Evolutionary conservation across 1,140 invertebrate genomes (phyloP).

Genomic region (Drosophila busckii): DNA sequence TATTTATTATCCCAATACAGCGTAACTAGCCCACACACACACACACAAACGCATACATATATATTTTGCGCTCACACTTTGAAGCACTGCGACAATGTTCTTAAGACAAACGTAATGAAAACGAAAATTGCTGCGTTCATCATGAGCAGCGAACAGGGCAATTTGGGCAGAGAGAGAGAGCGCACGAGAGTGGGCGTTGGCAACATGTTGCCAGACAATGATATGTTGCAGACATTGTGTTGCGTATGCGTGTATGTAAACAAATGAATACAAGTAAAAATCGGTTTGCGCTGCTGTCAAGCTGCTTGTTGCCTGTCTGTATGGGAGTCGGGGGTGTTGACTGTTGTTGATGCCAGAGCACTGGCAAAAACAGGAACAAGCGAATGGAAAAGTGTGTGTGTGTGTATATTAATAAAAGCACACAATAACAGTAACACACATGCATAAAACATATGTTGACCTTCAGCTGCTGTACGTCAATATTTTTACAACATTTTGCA

Average conservation of each 20-base stretch:
- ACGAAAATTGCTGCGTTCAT: constrained; percentile 66
- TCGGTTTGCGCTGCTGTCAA: constrained; percentile 41
- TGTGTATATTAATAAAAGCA: constrained; percentile 40
- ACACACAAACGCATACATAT: not conserved
- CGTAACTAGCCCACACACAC: constrained; percentile 1
- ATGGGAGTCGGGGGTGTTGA: not conserved
- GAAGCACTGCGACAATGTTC: constrained; percentile 18
- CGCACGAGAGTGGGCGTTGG: constrained; percentile 26
- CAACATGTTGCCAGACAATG: constrained; percentile 40
- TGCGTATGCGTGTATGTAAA: constrained; percentile 25
- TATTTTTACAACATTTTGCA: not conserved
- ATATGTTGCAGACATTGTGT: constrained; percentile 26
- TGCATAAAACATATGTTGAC: constrained; percentile 40
- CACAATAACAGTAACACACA: constrained; percentile 23
- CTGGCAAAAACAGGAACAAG: constrained; percentile 11
- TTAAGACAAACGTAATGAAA: constrained; percentile 33
- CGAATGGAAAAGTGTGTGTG: constrained; percentile 36
- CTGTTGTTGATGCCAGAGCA: no score
- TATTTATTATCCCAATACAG: constrained; percentile 21
- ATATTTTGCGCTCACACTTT: not conserved
- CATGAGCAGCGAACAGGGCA: constrained; percentile 27
- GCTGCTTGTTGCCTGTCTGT: not conserved
- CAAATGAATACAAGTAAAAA: constrained; percentile 34
- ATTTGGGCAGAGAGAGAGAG: not conserved
- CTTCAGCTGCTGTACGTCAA: constrained; percentile 33